phyloP scores from a whole-genome alignment of 2,113 vertebrate genomes.

The Alexandromys fortis region DNA sequence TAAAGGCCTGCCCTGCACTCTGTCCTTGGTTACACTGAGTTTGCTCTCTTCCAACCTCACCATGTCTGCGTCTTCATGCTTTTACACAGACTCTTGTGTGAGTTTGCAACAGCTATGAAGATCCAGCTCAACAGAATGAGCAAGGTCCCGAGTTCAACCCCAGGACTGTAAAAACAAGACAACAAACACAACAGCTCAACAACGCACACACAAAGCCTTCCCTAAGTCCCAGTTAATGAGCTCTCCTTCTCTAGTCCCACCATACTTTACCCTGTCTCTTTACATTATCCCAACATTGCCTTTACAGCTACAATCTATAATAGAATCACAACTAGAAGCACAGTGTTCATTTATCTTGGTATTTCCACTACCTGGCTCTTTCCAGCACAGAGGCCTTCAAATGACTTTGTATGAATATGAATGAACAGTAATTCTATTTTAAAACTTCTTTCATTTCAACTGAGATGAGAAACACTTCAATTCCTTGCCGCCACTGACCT shows the following conservation, averaged over 20 bases:
- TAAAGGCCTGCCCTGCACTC: background rate
- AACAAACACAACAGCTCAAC: background rate
- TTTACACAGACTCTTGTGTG: background rate
- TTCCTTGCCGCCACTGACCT: background rate
- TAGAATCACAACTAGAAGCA: background rate
- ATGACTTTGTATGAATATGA: background rate
- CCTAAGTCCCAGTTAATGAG: background rate
- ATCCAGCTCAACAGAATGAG: background rate
- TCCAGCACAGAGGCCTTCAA: background rate
- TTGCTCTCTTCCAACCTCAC: background rate
- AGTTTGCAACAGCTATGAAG: background rate
- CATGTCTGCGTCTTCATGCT: background rate
- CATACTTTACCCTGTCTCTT: background rate
- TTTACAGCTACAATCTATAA: background rate
- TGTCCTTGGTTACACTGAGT: background rate
- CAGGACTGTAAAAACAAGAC: background rate
- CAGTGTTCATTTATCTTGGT: background rate
- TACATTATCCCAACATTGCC: background rate
- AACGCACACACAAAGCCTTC: background rate
- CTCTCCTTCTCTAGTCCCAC: background rate
- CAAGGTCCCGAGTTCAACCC: background rate
- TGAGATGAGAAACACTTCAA: background rate
- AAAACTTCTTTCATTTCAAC: slow-evolving; percentile 14
- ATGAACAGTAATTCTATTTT: background rate
- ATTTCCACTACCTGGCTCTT: background rate